Evolutionary conservation across 2,888 invertebrate genomes (phyloP).

Genomic region (Neoascia interrupta): DNA sequence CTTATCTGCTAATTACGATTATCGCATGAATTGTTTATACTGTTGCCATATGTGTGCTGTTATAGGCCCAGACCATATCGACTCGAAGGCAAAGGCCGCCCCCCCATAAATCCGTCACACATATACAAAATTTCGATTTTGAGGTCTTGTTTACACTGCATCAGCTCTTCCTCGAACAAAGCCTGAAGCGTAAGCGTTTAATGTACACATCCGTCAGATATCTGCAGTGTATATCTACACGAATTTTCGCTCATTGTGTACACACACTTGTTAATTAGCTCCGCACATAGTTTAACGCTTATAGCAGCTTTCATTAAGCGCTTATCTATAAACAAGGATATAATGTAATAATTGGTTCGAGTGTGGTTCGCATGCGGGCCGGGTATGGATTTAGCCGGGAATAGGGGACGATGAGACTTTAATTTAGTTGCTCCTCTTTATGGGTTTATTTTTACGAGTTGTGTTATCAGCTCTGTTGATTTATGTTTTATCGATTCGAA

Average conservation of each 20-base stretch:
- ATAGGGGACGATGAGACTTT: slow-evolving; percentile 30
- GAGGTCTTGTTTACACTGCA: slow-evolving; percentile 70
- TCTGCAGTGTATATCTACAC: slow-evolving; percentile 68
- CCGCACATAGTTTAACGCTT: slow-evolving; percentile 69
- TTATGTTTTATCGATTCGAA: slow-evolving; percentile 68
- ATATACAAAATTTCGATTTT: slow-evolving; percentile 67
- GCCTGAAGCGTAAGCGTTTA: slow-evolving; percentile 67
- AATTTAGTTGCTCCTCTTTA: slow-evolving; percentile 62
- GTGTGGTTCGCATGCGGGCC: slow-evolving; percentile 38
- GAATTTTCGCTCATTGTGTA: slow-evolving; percentile 68
- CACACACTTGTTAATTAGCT: slow-evolving; percentile 70
- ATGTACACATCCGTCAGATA: slow-evolving; percentile 69
- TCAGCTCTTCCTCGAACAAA: slow-evolving; percentile 67
- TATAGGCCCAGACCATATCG: no score
- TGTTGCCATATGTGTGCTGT: slow-evolving; percentile 45
- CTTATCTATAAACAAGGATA: slow-evolving; percentile 70
- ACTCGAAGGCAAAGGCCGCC: no score
- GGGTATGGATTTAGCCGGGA: slow-evolving; percentile 6
- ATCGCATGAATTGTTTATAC: slow-evolving; percentile 58
- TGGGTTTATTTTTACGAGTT: slow-evolving; percentile 65
- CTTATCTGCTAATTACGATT: slow-evolving; percentile 68
- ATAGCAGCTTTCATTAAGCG: slow-evolving; percentile 70
- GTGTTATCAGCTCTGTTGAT: slow-evolving; percentile 68
- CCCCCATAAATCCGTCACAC: slow-evolving; percentile 60
- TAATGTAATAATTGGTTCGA: slow-evolving; percentile 70